These are phyloP conservation scores for Venturia canescens DNA, from an alignment of 1,140 invertebrate species.

Conservation along the genomic window DNA sequence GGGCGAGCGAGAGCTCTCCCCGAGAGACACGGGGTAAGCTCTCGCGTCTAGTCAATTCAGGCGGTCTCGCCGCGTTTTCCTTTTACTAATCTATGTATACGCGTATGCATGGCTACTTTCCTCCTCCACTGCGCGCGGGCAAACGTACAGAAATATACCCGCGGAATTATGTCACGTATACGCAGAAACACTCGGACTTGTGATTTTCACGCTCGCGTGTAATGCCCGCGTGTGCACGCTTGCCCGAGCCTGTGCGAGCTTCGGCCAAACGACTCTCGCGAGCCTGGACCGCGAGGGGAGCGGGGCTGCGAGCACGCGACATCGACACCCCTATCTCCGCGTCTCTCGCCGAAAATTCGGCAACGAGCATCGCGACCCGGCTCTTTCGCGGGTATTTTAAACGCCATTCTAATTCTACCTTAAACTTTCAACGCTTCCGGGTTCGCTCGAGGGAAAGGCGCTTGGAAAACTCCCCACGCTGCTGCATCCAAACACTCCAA, in stretches of 20 bases:
- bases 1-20: slow-evolving; percentile 53
- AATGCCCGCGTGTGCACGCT: neutral
- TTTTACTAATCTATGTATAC: neutral
- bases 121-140: slow-evolving; percentile 13
- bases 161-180: slow-evolving; percentile 66
- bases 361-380: neutral
- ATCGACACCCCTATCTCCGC: neutral
- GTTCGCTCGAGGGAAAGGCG: slow-evolving; percentile 6
- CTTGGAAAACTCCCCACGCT: too few relatives aligned
- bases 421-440: slow-evolving; percentile 31
- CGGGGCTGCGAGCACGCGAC: neutral
- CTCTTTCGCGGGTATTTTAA: slow-evolving; percentile 10
- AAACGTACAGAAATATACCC: slow-evolving; percentile 63
- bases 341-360: neutral
- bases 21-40: slow-evolving; percentile 11
- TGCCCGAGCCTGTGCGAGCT: too few relatives aligned
- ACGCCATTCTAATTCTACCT: slow-evolving; percentile 4
- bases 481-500: too few relatives aligned
- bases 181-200: slow-evolving; percentile 54
- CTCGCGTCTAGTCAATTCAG: slow-evolving; percentile 47
- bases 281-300: neutral
- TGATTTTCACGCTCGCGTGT: slow-evolving; percentile 27
- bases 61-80: slow-evolving; percentile 55
- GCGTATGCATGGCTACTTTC: slow-evolving; percentile 49
- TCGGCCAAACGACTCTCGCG: neutral